phyloP scores from a whole-genome alignment of 53 echinoderm and acorn worm genomes.

The Temnopleurus reevesii region DNA sequence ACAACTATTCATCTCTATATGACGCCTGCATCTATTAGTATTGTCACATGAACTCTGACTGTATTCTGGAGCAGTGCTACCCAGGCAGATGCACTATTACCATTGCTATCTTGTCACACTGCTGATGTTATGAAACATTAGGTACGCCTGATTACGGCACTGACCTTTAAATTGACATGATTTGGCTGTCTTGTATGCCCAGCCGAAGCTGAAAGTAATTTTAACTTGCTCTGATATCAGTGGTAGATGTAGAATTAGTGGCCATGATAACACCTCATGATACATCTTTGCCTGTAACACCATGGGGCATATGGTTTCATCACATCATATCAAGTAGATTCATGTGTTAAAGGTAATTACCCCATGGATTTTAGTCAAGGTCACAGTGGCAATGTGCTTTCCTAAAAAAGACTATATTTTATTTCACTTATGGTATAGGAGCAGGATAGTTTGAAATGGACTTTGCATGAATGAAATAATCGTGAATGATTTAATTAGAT shows the following conservation, averaged over 20 bases:
- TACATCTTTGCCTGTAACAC: no score
- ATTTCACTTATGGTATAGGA: no score
- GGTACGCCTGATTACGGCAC: not conserved
- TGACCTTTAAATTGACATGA: slow-evolving; percentile 25
- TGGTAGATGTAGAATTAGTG: not conserved
- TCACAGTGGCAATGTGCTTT: no score
- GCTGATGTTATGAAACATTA: slow-evolving; percentile 9
- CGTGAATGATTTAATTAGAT: no score
- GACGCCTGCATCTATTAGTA: not conserved
- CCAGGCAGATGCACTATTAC: not conserved
- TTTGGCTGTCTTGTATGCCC: slow-evolving; percentile 7
- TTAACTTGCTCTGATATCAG: not conserved
- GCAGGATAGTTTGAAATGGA: no score
- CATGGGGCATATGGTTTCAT: no score
- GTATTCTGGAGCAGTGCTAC: not conserved
- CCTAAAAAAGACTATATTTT: no score
- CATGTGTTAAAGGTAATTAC: no score
- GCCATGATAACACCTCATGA: not conserved
- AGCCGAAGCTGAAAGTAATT: not conserved
- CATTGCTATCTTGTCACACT: not conserved
- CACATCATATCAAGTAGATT: no score
- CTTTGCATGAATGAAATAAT: no score
- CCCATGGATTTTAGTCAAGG: no score
- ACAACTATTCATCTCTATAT: not conserved
- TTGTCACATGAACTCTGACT: not conserved